These are phyloP conservation scores for Griposia aprilina DNA, from an alignment of 2,888 invertebrate genomes.

Conservation along the genomic window DNA sequence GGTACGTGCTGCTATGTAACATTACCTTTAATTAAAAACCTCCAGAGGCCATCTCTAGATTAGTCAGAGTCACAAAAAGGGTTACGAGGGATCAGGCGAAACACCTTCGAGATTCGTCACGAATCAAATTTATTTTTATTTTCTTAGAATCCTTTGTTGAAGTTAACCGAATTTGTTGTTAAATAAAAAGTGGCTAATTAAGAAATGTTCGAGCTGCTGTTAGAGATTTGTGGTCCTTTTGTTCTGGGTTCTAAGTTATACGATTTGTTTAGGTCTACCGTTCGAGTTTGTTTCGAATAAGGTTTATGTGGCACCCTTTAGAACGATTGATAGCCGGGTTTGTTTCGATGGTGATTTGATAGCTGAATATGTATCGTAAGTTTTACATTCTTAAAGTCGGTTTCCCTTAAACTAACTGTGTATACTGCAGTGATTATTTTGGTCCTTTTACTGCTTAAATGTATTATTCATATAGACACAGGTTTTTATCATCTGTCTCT, in stretches of 20 bases:
- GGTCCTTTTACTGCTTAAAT: not conserved
- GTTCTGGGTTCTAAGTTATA: constrained; percentile 76
- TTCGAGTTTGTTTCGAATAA: constrained; percentile 72
- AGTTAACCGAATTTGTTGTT: constrained; percentile 89
- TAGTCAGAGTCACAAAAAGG: constrained; percentile 89
- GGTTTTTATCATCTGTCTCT: not conserved
- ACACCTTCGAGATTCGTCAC: constrained; percentile 90
- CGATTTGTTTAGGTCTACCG: constrained; percentile 76
- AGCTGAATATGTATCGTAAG: constrained; percentile 42
- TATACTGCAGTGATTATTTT: constrained; percentile 16
- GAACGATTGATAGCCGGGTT: constrained; percentile 58
- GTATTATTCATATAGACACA: not conserved
- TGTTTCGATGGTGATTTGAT: constrained; percentile 44
- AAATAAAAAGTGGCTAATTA: constrained; percentile 89
- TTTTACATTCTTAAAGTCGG: constrained; percentile 26
- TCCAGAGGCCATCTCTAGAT: constrained; percentile 87
- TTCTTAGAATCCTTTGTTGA: constrained; percentile 87
- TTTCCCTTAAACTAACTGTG: constrained; percentile 7
- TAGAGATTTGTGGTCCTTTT: constrained; percentile 82
- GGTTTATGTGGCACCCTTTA: constrained; percentile 58
- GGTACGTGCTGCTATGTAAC: constrained; percentile 87
- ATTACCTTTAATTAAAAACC: constrained; percentile 90
- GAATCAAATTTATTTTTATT: constrained; percentile 89
- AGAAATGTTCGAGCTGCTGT: constrained; percentile 88
- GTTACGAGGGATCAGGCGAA: constrained; percentile 86